These are phyloP conservation scores for Agelas oroides DNA, from an alignment of 37 sponge, comb jelly and placozoan genomes.

Conservation along the genomic window DNA sequence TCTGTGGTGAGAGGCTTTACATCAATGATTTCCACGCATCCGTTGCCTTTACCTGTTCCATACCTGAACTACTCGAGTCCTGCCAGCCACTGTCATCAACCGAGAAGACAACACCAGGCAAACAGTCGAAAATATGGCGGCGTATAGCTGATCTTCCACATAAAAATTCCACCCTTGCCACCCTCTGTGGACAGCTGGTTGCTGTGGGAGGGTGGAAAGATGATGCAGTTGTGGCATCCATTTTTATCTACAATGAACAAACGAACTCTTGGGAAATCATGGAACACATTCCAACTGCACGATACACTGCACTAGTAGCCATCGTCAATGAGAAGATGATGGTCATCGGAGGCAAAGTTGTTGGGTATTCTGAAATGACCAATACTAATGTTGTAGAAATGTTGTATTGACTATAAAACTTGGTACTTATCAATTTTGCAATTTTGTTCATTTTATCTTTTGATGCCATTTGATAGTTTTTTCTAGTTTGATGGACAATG, in stretches of 20 bases:
- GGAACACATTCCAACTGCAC: too few species aligned
- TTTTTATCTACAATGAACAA: too few species aligned
- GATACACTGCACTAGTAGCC: too few species aligned
- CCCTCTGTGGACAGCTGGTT: background rate
- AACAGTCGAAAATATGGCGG: background rate
- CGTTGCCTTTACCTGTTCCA: background rate
- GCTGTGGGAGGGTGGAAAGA: background rate
- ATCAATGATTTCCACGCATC: background rate
- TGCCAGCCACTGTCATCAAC: background rate
- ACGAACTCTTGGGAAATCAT: too few species aligned
- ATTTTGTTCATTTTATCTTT: too few species aligned
- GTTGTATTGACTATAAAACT: too few species aligned
- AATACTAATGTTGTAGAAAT: too few species aligned
- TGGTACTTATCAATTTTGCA: too few species aligned
- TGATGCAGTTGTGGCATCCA: too few species aligned
- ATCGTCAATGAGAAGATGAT: background rate
- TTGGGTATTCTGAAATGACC: too few species aligned
- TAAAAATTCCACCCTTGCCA: background rate
- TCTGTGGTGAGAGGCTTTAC: constrained; percentile 11
- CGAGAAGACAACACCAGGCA: background rate
- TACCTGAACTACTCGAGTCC: background rate
- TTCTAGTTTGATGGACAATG: too few species aligned
- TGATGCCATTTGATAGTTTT: too few species aligned
- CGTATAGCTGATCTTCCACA: background rate
- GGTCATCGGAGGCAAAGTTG: background rate